phyloP scores from a whole-genome alignment of 2,797 vertebrate genomes.

The Melanotaenia parkinsoni region DNA sequence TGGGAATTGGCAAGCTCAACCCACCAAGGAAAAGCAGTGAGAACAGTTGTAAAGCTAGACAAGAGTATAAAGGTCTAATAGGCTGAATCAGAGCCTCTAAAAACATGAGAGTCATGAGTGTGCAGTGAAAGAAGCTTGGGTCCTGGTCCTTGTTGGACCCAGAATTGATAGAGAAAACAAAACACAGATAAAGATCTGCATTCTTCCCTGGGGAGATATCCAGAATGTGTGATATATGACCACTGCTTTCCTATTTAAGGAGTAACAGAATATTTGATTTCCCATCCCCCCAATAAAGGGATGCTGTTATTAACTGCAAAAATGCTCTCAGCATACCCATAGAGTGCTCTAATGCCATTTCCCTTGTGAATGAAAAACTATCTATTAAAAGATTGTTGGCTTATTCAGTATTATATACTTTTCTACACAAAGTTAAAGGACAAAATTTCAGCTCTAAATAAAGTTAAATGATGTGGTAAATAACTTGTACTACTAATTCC shows the following conservation, averaged over 20 bases:
- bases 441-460: conserved; percentile 26
- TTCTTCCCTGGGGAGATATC: conserved; percentile 66
- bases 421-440: conserved; percentile 16
- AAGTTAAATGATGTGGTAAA: conserved; percentile 9
- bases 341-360: conserved; percentile 43
- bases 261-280: conserved; percentile 37
- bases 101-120: conserved; percentile 70
- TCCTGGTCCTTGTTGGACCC: conserved; percentile 51
- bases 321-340: conserved; percentile 39
- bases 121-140: conserved; percentile 70
- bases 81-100: conserved; percentile 74
- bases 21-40: conserved; percentile 77
- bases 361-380: conserved; percentile 36
- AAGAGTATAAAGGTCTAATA: conserved; percentile 67
- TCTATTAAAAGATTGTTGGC: conserved; percentile 33
- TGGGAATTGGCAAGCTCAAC: conserved; percentile 82
- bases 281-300: conserved; percentile 40
- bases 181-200: conserved; percentile 71
- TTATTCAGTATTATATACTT: conserved; percentile 27
- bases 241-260: conserved; percentile 59
- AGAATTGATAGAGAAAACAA: conserved; percentile 76
- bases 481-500: conserved; percentile 29
- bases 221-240: conserved; percentile 58
- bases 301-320: conserved; percentile 43
- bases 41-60: conserved; percentile 72